Percentiles rank a stretch among this genome's conserved stretches.
Conservation (phyloP, 2,888 invertebrate species). For the Macrosoma leucophasiata region DNA sequence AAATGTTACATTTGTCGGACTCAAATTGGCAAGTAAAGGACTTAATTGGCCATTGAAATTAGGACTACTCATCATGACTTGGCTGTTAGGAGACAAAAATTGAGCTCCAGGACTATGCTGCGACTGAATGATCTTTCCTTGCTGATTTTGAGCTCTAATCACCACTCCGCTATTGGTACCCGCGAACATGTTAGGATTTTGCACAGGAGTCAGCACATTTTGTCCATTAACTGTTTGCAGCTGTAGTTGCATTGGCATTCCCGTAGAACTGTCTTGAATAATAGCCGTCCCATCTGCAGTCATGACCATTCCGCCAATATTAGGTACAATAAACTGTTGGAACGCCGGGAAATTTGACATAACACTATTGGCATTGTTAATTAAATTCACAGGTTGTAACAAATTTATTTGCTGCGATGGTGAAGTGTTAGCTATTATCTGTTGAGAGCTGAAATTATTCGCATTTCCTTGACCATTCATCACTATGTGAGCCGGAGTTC, state of each 20-base stretch:
- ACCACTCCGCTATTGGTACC: conserved; percentile 86
- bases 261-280: conserved; percentile 81
- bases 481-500: conserved; percentile 82
- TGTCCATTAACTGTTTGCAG: conserved; percentile 88
- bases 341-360: conserved; percentile 86
- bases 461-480: conserved; percentile 83
- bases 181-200: conserved; percentile 78
- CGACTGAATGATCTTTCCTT: conserved; percentile 81
- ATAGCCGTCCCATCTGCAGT: conserved; percentile 86
- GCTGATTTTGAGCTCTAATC: conserved; percentile 82
- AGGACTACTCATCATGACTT: conserved; percentile 84
- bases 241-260: conserved; percentile 83
- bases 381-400: conserved; percentile 87
- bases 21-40: conserved; percentile 84
- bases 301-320: conserved; percentile 89
- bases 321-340: conserved; percentile 89
- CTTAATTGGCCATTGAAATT: conserved; percentile 85
- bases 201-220: conserved; percentile 84
- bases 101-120: conserved; percentile 82
- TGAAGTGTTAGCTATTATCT: conserved; percentile 78
- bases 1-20: conserved; percentile 81
- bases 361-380: conserved; percentile 81
- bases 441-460: conserved; percentile 79
- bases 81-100: conserved; percentile 84
- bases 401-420: conserved; percentile 81